Evolutionary conservation across 2,113 vertebrate species (phyloP).

Genomic region (Callocephalon fimbriatum): DNA sequence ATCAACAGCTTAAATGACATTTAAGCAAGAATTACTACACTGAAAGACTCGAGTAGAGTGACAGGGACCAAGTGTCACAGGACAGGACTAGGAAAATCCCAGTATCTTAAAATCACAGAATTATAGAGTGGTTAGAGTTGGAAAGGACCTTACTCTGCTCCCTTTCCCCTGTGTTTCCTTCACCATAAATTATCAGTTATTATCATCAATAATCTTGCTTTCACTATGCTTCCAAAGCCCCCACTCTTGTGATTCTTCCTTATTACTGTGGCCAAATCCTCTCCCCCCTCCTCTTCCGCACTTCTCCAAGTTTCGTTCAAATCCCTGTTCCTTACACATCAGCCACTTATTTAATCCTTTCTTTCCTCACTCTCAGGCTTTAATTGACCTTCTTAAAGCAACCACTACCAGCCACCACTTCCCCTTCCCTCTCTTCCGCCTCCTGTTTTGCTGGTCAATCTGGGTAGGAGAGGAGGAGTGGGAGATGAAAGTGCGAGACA

Average conservation of each 20-base stretch:
- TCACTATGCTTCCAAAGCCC: neutral
- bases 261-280: neutral
- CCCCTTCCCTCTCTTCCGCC: neutral
- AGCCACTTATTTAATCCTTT: neutral
- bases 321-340: neutral
- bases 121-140: neutral
- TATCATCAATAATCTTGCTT: neutral
- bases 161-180: neutral
- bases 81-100: neutral
- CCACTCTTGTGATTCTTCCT: neutral
- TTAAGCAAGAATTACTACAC: neutral
- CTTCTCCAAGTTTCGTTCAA: neutral
- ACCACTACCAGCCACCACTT: neutral
- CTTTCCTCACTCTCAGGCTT: neutral
- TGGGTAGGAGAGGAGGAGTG: neutral
- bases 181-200: neutral
- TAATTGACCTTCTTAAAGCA: neutral
- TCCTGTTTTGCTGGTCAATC: neutral
- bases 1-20: neutral
- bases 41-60: neutral
- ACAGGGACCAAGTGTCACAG: accelerated
- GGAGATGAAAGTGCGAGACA: neutral
- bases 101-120: neutral
- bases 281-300: neutral
- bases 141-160: neutral